Evolutionary conservation across 2,888 invertebrate species (phyloP).

Genomic region (Villa cingulata): DNA sequence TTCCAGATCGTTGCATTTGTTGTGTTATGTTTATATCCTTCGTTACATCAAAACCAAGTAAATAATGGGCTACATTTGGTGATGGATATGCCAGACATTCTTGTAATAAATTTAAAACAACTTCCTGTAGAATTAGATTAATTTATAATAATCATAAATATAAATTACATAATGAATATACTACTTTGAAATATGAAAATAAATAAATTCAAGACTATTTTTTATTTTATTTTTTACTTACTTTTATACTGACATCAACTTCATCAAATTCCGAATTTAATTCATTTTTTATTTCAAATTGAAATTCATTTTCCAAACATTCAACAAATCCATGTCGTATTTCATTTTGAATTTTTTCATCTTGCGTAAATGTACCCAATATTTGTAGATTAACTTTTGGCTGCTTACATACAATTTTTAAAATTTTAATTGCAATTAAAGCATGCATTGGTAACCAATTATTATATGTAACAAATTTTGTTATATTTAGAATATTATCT

Average conservation of each 20-base stretch:
- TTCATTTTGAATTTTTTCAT: slow-evolving; percentile 42
- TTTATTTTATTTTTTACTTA: too few relatives aligned
- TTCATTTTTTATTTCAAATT: slow-evolving; percentile 12
- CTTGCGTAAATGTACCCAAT: slow-evolving; percentile 57
- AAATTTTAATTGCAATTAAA: slow-evolving; percentile 52
- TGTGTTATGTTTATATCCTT: slow-evolving; percentile 65
- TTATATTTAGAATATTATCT: slow-evolving; percentile 63
- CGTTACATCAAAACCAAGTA: slow-evolving; percentile 72
- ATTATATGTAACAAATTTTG: slow-evolving; percentile 59
- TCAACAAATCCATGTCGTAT: slow-evolving; percentile 77
- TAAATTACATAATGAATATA: too few relatives aligned
- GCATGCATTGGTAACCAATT: slow-evolving; percentile 53
- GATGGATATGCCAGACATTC: slow-evolving; percentile 61
- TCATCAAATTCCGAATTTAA: slow-evolving; percentile 22
- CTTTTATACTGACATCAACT: slow-evolving; percentile 8
- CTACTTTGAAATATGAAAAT: slow-evolving; percentile 19
- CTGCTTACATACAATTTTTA: slow-evolving; percentile 50
- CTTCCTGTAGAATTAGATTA: slow-evolving; percentile 49
- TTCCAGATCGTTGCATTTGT: slow-evolving; percentile 65
- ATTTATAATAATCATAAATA: neutral
- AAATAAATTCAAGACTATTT: slow-evolving; percentile 23
- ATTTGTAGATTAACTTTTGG: slow-evolving; percentile 56
- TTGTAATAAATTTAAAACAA: slow-evolving; percentile 60
- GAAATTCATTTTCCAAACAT: slow-evolving; percentile 52
- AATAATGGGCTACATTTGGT: slow-evolving; percentile 77